These are phyloP conservation scores for Saturnia japonica DNA, from an alignment of 2,888 invertebrate genomes.

Conservation along the genomic window DNA sequence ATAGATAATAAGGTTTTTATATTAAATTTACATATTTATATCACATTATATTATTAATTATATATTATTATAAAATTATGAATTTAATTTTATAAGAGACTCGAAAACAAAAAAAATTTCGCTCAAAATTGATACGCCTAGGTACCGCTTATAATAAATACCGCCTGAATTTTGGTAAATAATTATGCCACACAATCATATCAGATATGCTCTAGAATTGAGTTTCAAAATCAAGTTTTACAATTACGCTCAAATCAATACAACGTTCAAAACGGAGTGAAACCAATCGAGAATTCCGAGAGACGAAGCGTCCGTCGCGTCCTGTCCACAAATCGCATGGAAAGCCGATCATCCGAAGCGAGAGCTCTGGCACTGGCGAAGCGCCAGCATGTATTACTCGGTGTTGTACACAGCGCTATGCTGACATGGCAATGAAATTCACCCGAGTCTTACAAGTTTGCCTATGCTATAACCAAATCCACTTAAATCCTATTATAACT, in stretches of 20 bases:
- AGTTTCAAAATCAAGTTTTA: neutral
- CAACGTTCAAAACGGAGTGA: constrained; percentile 42
- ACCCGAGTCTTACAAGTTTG: neutral
- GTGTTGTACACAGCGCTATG: constrained; percentile 10
- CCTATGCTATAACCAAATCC: neutral
- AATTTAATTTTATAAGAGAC: too few relatives aligned
- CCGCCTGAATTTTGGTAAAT: neutral
- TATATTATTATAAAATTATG: too few relatives aligned
- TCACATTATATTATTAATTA: too few relatives aligned
- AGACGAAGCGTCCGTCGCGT: constrained; percentile 35
- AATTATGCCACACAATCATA: neutral
- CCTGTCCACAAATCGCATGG: constrained; percentile 44
- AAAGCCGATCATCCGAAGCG: constrained; percentile 44
- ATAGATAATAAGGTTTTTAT: too few relatives aligned
- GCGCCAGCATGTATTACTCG: constrained; percentile 34
- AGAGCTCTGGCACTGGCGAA: constrained; percentile 47
- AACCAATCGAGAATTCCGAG: constrained; percentile 46
- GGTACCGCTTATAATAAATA: too few relatives aligned
- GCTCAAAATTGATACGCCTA: too few relatives aligned
- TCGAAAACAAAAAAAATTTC: too few relatives aligned
- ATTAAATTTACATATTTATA: too few relatives aligned
- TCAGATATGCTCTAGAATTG: neutral
- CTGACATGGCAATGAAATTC: neutral
- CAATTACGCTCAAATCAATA: constrained; percentile 25
- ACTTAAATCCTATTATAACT: neutral